Evolutionary conservation across 2,888 invertebrate species (phyloP).

Genomic region (Orthosia cruda): DNA sequence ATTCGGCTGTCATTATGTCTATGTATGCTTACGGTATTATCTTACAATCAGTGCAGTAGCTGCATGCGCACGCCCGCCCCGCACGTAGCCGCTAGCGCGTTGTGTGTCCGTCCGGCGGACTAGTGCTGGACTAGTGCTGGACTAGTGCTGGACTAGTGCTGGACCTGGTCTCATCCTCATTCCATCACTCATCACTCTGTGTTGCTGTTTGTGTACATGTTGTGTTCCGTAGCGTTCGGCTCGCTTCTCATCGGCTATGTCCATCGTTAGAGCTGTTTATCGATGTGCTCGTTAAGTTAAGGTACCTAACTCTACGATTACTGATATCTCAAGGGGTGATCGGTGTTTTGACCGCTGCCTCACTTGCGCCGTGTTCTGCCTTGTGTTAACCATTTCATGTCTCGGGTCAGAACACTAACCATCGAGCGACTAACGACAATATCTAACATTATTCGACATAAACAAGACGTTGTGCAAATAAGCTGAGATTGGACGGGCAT

Average conservation of each 20-base stretch:
- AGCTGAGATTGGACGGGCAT: constrained; percentile 90
- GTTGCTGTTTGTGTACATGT: constrained; percentile 70
- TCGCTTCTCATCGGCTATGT: constrained; percentile 81
- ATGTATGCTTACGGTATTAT: constrained; percentile 90
- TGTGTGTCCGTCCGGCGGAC: constrained; percentile 83
- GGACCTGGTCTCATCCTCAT: constrained; percentile 67
- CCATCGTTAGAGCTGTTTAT: constrained; percentile 79
- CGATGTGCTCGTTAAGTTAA: constrained; percentile 76
- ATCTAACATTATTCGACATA: constrained; percentile 64
- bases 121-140: constrained; percentile 53
- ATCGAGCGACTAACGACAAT: constrained; percentile 66
- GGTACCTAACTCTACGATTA: constrained; percentile 54
- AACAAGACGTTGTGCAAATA: constrained; percentile 84
- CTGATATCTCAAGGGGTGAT: constrained; percentile 65
- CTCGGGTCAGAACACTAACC: constrained; percentile 73
- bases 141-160: constrained; percentile 31
- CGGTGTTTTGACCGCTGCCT: constrained; percentile 76
- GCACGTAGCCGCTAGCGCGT: constrained; percentile 50
- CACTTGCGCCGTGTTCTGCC: constrained; percentile 30
- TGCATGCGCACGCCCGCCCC: constrained; percentile 82
- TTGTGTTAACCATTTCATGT: constrained; percentile 45
- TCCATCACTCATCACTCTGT: constrained; percentile 74
- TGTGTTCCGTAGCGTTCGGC: constrained; percentile 55
- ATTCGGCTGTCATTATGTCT: constrained; percentile 91
- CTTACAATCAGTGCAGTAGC: constrained; percentile 84